These are phyloP conservation scores for Perca schrenkii DNA, from an alignment of 2,113 vertebrate genomes.

Conservation along the genomic window DNA sequence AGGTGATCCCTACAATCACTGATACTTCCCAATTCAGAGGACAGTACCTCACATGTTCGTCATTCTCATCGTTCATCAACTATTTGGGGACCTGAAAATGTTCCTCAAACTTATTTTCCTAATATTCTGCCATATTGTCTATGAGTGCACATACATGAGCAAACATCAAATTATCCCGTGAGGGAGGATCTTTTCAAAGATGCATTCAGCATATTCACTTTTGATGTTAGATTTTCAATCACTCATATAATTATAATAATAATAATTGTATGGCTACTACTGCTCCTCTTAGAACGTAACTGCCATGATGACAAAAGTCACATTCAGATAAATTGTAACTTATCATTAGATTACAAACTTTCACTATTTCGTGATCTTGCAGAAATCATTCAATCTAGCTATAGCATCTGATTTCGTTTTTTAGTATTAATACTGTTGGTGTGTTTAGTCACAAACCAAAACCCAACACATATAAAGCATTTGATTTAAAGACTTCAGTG, in stretches of 20 bases:
- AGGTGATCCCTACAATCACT: slow-evolving; percentile 44
- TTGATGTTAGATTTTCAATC: neutral
- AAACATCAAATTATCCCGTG: neutral
- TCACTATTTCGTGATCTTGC: neutral
- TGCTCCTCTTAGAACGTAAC: neutral
- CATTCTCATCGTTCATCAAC: slow-evolving; percentile 13
- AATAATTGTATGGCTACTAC: neutral
- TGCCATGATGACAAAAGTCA: slow-evolving; percentile 1
- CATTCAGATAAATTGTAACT: slow-evolving; percentile 3
- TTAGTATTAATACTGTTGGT: neutral
- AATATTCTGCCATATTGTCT: slow-evolving; percentile 11
- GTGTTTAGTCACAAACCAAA: neutral
- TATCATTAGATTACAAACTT: slow-evolving; percentile 13
- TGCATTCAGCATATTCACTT: neutral
- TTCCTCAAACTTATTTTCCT: neutral
- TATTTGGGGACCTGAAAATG: neutral
- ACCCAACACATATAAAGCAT: neutral
- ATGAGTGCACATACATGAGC: neutral
- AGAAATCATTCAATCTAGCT: neutral
- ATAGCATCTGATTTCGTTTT: neutral
- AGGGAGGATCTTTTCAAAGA: neutral
- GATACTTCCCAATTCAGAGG: slow-evolving; percentile 17
- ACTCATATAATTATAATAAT: no score
- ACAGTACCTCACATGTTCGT: slow-evolving; percentile 11
- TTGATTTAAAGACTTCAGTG: slow-evolving; percentile 4